Evolutionary conservation across 2,113 vertebrate species (phyloP), one percentile per base, ranked within the genome.

Genomic region (Cottus gobio): DNA sequence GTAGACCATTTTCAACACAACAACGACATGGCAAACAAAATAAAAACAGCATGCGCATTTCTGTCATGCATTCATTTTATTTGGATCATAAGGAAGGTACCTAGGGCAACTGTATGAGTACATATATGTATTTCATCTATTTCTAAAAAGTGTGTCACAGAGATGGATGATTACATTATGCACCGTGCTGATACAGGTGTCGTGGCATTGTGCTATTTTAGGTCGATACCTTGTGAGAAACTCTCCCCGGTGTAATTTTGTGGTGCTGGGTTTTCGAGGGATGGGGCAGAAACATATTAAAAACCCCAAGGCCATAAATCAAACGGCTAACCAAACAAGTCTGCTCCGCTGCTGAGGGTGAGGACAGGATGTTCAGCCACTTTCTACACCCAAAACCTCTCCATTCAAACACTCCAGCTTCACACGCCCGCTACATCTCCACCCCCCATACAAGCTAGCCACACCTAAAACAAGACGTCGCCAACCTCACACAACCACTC

Each of bases 221-320:
- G 83, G 82, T 85, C 82, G 80, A 80, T 83, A 84, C 88, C 89
- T 88, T 88, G 88, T 88, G 90, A 90, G 87, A 92, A 90, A 89
- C 71, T 66, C 74, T 58, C 36, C 22, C 75, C 61, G 28, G 83
- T 88, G 82, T 92, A 88, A 93, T 93, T 92, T 93, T 92, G 91
- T 79, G 92, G 89, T 83, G 74, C 77, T 74, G 79, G 86, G 36
- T 85, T 88, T 68, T 75, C 83, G 83, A 90, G 78, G 70, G 86
- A 92, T 83, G 74, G 84, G 50, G 82, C 80, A 85, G 85, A 80
- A 84, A 85, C 83, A 77, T 72, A 91, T 92, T 94, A 87, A 92
- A 94, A 92, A 90, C 89, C 80, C 87, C 86, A 90, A 86, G 76
- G 77, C 77, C 85, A 89, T 93, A 89, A 93, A 93, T 94, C 90